Base-by-base conservation (phyloP, 1,140 invertebrate species). In the Whitmania pigra region DNA sequence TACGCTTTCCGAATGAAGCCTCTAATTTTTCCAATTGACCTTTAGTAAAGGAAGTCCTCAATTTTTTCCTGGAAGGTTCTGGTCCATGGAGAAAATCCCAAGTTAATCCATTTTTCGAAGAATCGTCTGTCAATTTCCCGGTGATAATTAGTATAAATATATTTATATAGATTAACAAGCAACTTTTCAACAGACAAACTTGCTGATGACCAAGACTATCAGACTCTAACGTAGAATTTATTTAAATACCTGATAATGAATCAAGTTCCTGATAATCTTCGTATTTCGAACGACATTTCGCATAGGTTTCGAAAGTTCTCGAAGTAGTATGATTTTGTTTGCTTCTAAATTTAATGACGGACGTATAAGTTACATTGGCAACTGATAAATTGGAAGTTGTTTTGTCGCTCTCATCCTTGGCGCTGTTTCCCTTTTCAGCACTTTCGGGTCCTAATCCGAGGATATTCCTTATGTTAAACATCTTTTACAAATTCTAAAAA, bases 21-120 rank as follows among this genome's bases (percentile, higher is more conserved):
- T 99, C 96, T 76, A 99, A 83, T 4, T 94, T 83, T 80, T 94
- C 92, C 60, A 98, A 86, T 80, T 99, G 96, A 78, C 95, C 91
- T 84, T 99, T 95, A 15, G 94, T 97, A 84, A 99, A 99, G 7
- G 96, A 96, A 29, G 96, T 99, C 63, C 96, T 83, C 0, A 95
- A 94, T 84, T 98, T 99, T 36, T 63, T 63, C 11, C 29, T 63
- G 22, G 2, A 11, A 13, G 57, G 22, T 22, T 63, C 57, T 63
- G 22, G 29, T 31, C 6, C 22, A 7, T 63, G 57, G 11, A 22
- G 29, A 31, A 63, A 6, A 18, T 49, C 15, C 43, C 43, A 63
- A 13, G 22, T 63, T 63, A 2, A 4, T 6, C 6, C 11, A 20
- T 63, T 3, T 63, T 15, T 63, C 57, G 29, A 63, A 20, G 22